Percentiles rank a stretch among this genome's conserved stretches.
These are phyloP conservation scores for Siniperca undulata DNA, from an alignment of 2,797 vertebrate genomes.

Conservation along the genomic window DNA sequence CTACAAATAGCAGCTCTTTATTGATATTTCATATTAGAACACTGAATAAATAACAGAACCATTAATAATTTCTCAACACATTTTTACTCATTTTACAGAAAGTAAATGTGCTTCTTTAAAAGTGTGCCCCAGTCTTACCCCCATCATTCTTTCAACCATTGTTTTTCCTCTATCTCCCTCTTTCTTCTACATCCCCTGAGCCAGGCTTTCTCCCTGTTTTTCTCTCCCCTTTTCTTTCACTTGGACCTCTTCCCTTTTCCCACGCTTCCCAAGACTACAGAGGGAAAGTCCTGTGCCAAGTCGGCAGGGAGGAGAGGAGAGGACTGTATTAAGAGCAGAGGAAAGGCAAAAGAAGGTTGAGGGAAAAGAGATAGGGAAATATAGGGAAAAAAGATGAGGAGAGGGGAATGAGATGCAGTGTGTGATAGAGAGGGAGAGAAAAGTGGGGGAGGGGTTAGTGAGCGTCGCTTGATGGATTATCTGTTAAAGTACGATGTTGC, in stretches of 20 bases:
- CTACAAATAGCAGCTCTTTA: not conserved
- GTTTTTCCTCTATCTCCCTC: conserved; percentile 2
- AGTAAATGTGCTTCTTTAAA: not conserved
- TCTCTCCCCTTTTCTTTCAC: conserved; percentile 34
- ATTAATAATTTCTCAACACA: not conserved
- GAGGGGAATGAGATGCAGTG: conserved; percentile 1
- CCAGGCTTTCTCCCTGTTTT: conserved; percentile 30
- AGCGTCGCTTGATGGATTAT: conserved; percentile 75
- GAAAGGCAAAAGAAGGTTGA: conserved; percentile 7
- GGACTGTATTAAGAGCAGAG: conserved; percentile 25
- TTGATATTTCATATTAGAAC: not conserved
- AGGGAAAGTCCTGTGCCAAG: conserved; percentile 56
- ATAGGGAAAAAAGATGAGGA: not conserved
- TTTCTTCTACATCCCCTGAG: not conserved
- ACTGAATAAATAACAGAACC: not conserved
- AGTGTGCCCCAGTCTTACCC: not conserved
- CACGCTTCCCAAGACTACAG: conserved; percentile 74
- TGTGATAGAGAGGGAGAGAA: conserved; percentile 6
- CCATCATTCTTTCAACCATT: conserved; percentile 8
- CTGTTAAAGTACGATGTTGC: conserved; percentile 76
- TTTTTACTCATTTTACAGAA: not conserved
- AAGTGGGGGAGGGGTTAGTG: conserved; percentile 20
- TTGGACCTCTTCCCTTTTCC: conserved; percentile 76
- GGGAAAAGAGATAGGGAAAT: not conserved
- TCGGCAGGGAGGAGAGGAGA: conserved; percentile 47